Evolutionary conservation across 2,888 invertebrate species (phyloP).

Genomic region (Pollenia angustigena): DNA sequence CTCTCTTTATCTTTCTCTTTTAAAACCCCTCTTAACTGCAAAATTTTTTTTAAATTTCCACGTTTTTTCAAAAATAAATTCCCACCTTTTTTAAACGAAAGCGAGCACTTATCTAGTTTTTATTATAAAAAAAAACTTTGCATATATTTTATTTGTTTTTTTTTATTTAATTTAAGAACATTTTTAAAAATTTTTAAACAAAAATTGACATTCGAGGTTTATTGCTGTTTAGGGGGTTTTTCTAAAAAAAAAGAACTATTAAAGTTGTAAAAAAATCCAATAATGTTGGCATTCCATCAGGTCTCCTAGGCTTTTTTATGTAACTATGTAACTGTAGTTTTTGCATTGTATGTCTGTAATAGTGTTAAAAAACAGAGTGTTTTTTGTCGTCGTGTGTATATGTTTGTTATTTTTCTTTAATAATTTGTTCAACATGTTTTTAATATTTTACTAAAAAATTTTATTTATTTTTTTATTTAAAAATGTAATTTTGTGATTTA

Average conservation of each 20-base stretch:
- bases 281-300: conserved; percentile 10
- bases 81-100: conserved; percentile 22
- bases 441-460: conserved; percentile 33
- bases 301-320: conserved; percentile 28
- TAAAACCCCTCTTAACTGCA: conserved; percentile 60
- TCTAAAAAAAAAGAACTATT: background rate
- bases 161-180: background rate
- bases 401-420: conserved; percentile 22
- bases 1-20: conserved; percentile 6
- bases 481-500: conserved; percentile 10
- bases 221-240: conserved; percentile 38
- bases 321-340: conserved; percentile 61
- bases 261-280: background rate
- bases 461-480: conserved; percentile 5
- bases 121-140: background rate
- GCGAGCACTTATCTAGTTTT: conserved; percentile 34
- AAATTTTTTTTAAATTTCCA: conserved; percentile 46
- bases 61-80: background rate
- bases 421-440: background rate
- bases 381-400: conserved; percentile 51
- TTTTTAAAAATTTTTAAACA: conserved; percentile 28
- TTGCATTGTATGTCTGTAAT: conserved; percentile 56
- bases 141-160: background rate
- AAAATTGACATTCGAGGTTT: conserved; percentile 82
- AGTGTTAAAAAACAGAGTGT: conserved; percentile 35